Percentiles rank a stretch among this genome's conserved stretches.
These are phyloP conservation scores for Hesperia comma DNA, from an alignment of 2,888 invertebrate species.

Conservation along the genomic window DNA sequence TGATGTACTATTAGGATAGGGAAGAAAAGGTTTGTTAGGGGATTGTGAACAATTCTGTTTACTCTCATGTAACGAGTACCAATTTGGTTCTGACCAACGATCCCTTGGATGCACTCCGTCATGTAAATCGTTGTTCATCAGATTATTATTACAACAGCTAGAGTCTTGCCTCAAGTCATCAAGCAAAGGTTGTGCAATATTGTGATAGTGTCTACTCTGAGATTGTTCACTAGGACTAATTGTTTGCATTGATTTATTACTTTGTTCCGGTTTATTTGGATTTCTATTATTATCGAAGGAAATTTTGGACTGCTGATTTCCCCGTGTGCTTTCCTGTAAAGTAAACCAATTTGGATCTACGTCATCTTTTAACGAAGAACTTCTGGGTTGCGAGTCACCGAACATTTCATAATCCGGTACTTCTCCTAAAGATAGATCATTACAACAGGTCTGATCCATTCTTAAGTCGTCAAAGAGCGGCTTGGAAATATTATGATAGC, in stretches of 20 bases:
- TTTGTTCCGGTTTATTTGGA: background rate
- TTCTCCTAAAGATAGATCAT: background rate
- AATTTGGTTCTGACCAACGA: background rate
- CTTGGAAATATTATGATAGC: constrained; percentile 8
- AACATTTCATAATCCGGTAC: constrained; percentile 12
- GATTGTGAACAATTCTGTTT: background rate
- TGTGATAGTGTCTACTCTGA: background rate
- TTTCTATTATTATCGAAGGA: background rate
- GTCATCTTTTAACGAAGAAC: constrained; percentile 28
- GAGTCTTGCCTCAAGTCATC: constrained; percentile 5
- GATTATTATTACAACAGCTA: background rate
- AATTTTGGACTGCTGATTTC: background rate
- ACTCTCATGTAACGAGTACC: background rate
- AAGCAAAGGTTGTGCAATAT: background rate
- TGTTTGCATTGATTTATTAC: background rate
- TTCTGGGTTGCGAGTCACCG: constrained; percentile 27
- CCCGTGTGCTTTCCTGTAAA: constrained; percentile 30
- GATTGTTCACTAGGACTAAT: constrained; percentile 4
- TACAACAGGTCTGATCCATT: background rate
- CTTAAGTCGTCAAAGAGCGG: constrained; percentile 7
- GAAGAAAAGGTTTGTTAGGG: background rate
- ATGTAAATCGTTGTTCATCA: background rate
- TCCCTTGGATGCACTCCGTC: background rate
- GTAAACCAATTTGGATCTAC: constrained; percentile 37
- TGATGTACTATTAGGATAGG: background rate